phyloP scores from a whole-genome alignment of 2,888 invertebrate genomes.

The Nemoura dubitans region DNA sequence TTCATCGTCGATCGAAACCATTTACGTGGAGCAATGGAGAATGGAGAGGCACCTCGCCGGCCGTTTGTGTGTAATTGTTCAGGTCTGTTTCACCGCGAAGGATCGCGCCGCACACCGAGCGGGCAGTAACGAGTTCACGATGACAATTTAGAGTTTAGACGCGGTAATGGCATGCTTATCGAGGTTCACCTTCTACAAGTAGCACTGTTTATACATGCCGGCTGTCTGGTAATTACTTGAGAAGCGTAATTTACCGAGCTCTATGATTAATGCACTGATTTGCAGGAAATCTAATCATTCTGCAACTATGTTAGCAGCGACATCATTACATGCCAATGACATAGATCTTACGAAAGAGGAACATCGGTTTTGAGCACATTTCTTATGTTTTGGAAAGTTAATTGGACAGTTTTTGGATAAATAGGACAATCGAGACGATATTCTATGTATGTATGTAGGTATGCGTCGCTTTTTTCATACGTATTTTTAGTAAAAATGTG shows the following conservation, averaged over 20 bases:
- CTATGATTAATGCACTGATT: neutral
- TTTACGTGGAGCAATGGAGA: neutral
- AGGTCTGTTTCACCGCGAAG: neutral
- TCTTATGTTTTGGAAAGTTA: neutral
- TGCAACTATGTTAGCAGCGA: neutral
- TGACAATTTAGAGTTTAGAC: neutral
- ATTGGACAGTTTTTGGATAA: neutral
- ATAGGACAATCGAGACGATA: neutral
- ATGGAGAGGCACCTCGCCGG: neutral
- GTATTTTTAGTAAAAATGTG: neutral
- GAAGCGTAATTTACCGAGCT: neutral
- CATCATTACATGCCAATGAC: neutral
- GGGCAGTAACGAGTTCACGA: neutral
- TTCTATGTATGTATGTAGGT: no score
- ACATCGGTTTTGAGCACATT: neutral
- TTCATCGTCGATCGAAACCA: neutral
- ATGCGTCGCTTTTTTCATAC: neutral
- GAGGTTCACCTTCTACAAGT: neutral
- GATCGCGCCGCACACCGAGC: neutral
- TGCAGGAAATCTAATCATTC: constrained; percentile 2
- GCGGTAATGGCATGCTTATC: neutral
- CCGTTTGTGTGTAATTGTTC: neutral
- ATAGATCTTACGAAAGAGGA: neutral
- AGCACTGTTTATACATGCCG: neutral
- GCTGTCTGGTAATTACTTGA: neutral